A percentile compares a stretch with the other conserved stretches of the same genome.
Evolutionary conservation across 2,797 vertebrate genomes (phyloP).

Genomic region (Carapus acus): DNA sequence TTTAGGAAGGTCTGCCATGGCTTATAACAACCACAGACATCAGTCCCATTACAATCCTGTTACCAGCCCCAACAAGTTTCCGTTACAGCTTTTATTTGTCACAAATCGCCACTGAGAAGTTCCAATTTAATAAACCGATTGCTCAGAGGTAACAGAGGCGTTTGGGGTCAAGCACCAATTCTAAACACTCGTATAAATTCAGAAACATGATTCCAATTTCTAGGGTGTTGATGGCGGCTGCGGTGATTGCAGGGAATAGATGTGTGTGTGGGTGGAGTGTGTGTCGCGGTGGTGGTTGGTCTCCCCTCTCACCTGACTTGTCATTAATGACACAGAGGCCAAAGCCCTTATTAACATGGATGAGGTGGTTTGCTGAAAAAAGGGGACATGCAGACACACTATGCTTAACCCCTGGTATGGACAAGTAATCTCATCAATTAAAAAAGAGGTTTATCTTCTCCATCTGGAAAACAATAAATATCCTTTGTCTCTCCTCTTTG

Average conservation of each 20-base stretch:
- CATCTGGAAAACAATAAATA: too few relatives aligned
- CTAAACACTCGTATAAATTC: conserved; percentile 88
- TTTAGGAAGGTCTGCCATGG: conserved; percentile 20
- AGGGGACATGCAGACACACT: conserved; percentile 15
- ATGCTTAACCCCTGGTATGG: background rate
- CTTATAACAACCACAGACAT: conserved; percentile 40
- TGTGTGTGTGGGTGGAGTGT: conserved; percentile 38
- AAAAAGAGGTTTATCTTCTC: too few relatives aligned
- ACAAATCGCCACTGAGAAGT: conserved; percentile 41
- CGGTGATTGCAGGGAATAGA: conserved; percentile 56
- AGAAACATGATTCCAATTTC: conserved; percentile 74
- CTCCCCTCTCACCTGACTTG: conserved; percentile 60
- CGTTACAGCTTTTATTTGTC: conserved; percentile 26
- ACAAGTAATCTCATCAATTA: too few relatives aligned
- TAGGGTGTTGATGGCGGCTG: conserved; percentile 37
- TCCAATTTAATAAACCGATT: conserved; percentile 64
- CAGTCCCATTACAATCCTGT: conserved; percentile 27
- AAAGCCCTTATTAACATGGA: conserved; percentile 74
- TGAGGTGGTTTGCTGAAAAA: conserved; percentile 53
- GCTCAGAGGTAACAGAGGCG: conserved; percentile 48
- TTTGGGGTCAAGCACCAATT: conserved; percentile 47
- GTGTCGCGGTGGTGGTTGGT: conserved; percentile 40
- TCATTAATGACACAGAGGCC: conserved; percentile 54
- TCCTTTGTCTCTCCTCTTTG: too few relatives aligned
- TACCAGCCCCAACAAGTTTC: conserved; percentile 1